These are phyloP conservation scores for Drosophila tristis DNA, from an alignment of 1,140 invertebrate species.

Conservation along the genomic window DNA sequence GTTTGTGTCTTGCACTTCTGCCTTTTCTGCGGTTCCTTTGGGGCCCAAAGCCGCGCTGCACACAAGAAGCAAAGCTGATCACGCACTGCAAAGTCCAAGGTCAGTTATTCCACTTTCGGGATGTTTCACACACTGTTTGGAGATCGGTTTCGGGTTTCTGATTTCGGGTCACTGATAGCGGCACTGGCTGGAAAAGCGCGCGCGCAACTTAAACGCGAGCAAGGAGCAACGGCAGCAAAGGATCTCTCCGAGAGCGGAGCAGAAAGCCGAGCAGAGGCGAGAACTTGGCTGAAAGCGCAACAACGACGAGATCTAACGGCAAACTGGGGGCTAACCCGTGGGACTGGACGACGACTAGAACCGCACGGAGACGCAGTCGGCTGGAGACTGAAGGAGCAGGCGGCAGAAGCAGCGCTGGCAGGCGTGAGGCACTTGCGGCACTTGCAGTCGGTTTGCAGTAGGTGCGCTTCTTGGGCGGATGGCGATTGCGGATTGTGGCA, in stretches of 20 bases:
- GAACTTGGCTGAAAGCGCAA: constrained; percentile 48
- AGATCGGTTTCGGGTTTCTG: background rate
- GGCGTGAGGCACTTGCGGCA: constrained; percentile 47
- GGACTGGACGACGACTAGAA: constrained; percentile 52
- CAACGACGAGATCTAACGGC: constrained; percentile 44
- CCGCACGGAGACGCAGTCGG: constrained; percentile 74
- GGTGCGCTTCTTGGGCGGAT: constrained; percentile 73
- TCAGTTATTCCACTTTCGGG: background rate
- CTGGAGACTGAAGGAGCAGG: constrained; percentile 71
- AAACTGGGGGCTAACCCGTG: constrained; percentile 17
- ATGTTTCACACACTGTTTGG: background rate
- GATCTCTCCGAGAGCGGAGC: background rate
- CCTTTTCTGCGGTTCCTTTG: background rate
- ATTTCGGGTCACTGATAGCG: constrained; percentile 19
- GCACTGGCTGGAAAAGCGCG: constrained; percentile 45
- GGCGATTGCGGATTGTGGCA: constrained; percentile 20
- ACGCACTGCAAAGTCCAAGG: constrained; percentile 36
- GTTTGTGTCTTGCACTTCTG: constrained; percentile 2
- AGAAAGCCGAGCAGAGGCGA: constrained; percentile 27
- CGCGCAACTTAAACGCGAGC: constrained; percentile 58
- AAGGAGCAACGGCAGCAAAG: constrained; percentile 20
- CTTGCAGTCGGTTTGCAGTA: constrained; percentile 55
- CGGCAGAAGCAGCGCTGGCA: constrained; percentile 63
- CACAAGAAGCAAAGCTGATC: too few species aligned
- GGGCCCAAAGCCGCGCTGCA: too few species aligned